A percentile compares a stretch with the other conserved stretches of the same genome.
phyloP scores from a whole-genome alignment of 2,113 vertebrate genomes.

The Hypanus sabinus region DNA sequence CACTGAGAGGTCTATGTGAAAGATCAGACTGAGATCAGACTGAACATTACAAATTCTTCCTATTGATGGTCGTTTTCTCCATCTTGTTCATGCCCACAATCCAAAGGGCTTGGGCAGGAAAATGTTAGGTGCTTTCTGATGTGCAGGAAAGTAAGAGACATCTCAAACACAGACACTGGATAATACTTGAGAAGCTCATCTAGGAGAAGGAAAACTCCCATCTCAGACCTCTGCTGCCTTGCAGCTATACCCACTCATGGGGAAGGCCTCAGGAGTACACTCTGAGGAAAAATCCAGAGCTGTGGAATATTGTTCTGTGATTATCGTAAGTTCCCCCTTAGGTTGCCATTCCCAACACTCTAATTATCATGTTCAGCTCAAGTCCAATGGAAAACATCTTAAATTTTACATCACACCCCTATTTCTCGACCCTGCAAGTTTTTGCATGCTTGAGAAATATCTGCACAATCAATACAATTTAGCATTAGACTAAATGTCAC shows the following conservation, averaged over 20 bases:
- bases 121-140: neutral
- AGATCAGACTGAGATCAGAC: too few relatives aligned
- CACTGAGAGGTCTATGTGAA: too few relatives aligned
- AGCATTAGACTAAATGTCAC: neutral
- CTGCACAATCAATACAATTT: neutral
- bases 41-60: too few relatives aligned
- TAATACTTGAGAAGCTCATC: neutral
- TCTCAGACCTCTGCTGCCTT: too few relatives aligned
- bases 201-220: too few relatives aligned
- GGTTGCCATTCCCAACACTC: too few relatives aligned
- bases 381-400: neutral
- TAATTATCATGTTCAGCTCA: neutral
- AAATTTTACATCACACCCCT: neutral
- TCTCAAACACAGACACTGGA: neutral
- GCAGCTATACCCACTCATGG: too few relatives aligned
- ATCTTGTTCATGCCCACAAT: too few relatives aligned
- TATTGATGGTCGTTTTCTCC: too few relatives aligned
- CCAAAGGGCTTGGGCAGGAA: too few relatives aligned
- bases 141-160: neutral
- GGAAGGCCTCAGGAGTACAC: too few relatives aligned
- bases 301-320: neutral
- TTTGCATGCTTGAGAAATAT: neutral
- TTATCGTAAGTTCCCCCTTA: neutral
- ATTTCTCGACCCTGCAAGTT: neutral
- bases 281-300: neutral